A percentile compares a stretch with the other conserved stretches of the same genome.
These are phyloP conservation scores for Nycticebus coucang DNA, from an alignment of 2,113 vertebrate species.

Conservation along the genomic window DNA sequence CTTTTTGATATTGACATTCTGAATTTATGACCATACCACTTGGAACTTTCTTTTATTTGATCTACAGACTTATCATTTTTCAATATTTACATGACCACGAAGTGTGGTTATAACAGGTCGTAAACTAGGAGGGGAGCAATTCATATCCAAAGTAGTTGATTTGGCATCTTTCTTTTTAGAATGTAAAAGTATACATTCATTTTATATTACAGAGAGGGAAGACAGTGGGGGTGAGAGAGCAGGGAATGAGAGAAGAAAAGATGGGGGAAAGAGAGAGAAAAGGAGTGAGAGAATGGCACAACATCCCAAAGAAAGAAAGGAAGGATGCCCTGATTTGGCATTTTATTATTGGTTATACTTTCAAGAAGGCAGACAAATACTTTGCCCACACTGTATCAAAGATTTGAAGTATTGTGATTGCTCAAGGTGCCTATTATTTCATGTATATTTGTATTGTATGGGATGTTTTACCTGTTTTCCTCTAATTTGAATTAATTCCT, in stretches of 20 bases:
- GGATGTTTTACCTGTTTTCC: constrained; percentile 19
- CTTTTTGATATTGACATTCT: constrained; percentile 16
- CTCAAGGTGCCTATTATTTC: background rate
- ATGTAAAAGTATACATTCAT: too few species aligned
- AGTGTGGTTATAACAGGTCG: constrained; percentile 16
- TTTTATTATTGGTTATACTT: constrained; percentile 52
- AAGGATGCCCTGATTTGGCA: background rate
- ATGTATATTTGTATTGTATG: background rate
- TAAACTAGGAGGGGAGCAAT: constrained; percentile 23
- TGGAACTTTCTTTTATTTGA: constrained; percentile 64
- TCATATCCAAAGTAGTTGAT: constrained; percentile 55
- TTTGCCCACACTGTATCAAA: background rate
- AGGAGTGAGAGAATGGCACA: too few species aligned
- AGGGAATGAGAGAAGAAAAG: too few species aligned
- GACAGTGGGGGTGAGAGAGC: too few species aligned
- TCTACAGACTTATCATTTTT: constrained; percentile 19
- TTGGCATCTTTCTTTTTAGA: constrained; percentile 31
- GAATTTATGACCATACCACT: background rate
- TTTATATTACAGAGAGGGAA: too few species aligned
- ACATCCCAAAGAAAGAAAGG: too few species aligned
- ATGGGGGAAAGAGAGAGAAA: too few species aligned
- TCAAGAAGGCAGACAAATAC: constrained; percentile 22
- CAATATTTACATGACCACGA: constrained; percentile 46
- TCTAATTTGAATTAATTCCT: constrained; percentile 40
- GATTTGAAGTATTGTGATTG: constrained; percentile 32